Percentiles rank a stretch among this genome's conserved stretches.
phyloP scores from a whole-genome alignment of 2,888 invertebrate species.

The Octonoba sinensis region DNA sequence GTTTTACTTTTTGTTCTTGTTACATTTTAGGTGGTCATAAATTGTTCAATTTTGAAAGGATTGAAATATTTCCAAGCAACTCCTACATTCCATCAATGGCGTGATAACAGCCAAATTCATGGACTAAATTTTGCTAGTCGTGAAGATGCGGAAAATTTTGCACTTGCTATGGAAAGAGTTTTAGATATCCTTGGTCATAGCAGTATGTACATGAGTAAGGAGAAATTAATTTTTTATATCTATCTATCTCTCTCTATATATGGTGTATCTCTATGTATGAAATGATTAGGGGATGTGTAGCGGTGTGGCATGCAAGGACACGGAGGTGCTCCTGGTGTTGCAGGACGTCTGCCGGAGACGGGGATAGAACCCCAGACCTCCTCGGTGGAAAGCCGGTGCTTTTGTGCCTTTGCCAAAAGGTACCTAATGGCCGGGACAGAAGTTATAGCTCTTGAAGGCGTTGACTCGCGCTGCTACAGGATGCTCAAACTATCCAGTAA shows the following conservation, averaged over 20 bases:
- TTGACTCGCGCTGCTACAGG: no score
- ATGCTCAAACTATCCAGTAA: no score
- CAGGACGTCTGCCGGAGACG: no score
- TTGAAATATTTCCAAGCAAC: slow-evolving; percentile 99
- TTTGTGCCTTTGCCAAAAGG: no score
- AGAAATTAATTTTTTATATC: not conserved
- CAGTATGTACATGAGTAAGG: slow-evolving; percentile 62
- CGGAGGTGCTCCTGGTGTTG: no score
- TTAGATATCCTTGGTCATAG: slow-evolving; percentile 79
- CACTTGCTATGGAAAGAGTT: slow-evolving; percentile 94
- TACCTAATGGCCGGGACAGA: no score
- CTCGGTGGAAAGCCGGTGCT: no score
- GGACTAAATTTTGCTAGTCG: slow-evolving; percentile 97
- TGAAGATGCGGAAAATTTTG: slow-evolving; percentile 96
- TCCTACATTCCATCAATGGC: slow-evolving; percentile 98
- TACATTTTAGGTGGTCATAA: slow-evolving; percentile 87
- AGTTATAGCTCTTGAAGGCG: no score
- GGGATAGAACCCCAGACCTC: no score
- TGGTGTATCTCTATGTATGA: not conserved
- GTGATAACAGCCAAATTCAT: slow-evolving; percentile 95
- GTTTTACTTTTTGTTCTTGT: no score
- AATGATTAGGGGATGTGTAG: no score
- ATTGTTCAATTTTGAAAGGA: slow-evolving; percentile 95
- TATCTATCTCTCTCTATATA: slow-evolving; percentile 1
- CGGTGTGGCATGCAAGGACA: no score